A percentile compares a stretch with the other conserved stretches of the same genome.
Evolutionary conservation across 1,140 invertebrate species (phyloP).

Genomic region (Drosophila lacertosa): DNA sequence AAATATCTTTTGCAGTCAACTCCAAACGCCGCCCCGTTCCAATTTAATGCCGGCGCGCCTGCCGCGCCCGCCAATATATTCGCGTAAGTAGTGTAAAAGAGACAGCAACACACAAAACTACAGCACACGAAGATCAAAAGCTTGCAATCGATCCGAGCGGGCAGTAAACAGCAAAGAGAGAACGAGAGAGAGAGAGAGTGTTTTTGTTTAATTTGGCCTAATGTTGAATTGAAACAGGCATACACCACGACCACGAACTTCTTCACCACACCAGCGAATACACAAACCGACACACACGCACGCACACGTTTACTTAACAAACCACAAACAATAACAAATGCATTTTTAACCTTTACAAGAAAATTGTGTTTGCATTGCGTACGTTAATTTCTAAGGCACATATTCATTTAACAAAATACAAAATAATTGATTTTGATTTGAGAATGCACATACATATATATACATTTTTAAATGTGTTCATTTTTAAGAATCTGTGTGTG

Average conservation of each 20-base stretch:
- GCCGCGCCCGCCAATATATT: conserved; percentile 73
- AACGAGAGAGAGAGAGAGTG: conserved; percentile 9
- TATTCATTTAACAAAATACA: conserved; percentile 18
- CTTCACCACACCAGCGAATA: background rate
- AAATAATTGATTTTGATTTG: background rate
- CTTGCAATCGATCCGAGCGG: conserved; percentile 21
- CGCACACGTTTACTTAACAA: conserved; percentile 16
- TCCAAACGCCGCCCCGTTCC: conserved; percentile 66
- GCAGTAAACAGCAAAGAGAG: conserved; percentile 8
- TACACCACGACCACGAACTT: conserved; percentile 2
- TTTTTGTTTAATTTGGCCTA: conserved; percentile 37
- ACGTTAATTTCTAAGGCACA: conserved; percentile 42
- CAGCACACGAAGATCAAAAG: no score
- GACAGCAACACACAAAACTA: conserved; percentile 19
- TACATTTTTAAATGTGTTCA: conserved; percentile 19
- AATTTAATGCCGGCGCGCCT: conserved; percentile 65
- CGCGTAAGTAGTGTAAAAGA: conserved; percentile 65
- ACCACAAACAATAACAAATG: conserved; percentile 34
- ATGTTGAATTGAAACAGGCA: conserved; percentile 17
- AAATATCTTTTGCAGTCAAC: conserved; percentile 73
- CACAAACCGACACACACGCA: conserved; percentile 10
- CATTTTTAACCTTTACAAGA: conserved; percentile 52
- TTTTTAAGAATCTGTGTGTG: conserved; percentile 2
- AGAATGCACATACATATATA: conserved; percentile 23
- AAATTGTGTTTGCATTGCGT: conserved; percentile 41